These are phyloP conservation scores for Graptemys geographica DNA, from an alignment of 2,797 vertebrate species.

Conservation along the genomic window DNA sequence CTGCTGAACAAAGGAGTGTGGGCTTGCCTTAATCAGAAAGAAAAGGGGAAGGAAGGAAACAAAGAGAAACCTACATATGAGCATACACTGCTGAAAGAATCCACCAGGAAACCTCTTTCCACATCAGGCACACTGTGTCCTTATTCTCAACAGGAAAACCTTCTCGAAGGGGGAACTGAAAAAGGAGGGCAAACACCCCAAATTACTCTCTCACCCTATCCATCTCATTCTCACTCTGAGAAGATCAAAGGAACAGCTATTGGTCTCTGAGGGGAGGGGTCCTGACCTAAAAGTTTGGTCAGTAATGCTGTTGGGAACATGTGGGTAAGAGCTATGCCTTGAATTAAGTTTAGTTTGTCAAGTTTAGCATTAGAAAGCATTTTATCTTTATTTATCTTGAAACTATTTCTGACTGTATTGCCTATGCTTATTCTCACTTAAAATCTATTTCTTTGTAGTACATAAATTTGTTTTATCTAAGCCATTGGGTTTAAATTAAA, in stretches of 20 bases:
- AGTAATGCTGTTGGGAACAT: neutral
- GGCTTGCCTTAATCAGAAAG: neutral
- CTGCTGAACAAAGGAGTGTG: no score
- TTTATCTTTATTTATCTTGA: neutral
- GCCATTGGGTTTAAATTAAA: neutral
- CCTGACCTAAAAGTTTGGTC: neutral
- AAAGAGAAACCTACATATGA: neutral
- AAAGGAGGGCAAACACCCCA: neutral
- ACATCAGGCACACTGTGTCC: neutral
- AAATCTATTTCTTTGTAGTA: neutral
- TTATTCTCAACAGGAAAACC: neutral
- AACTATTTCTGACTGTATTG: neutral
- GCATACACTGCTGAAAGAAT: neutral
- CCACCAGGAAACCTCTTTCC: neutral
- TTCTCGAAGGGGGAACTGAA: neutral
- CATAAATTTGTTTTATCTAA: neutral
- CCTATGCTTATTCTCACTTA: neutral
- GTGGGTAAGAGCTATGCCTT: neutral
- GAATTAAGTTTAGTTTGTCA: neutral
- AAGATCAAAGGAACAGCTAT: neutral
- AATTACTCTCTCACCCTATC: neutral
- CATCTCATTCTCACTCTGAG: neutral
- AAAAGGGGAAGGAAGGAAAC: neutral
- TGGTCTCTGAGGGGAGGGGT: neutral
- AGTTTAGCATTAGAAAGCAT: neutral